Percentiles rank a stretch among this genome's conserved stretches.
phyloP scores from a whole-genome alignment of 2,797 vertebrate species.

The Enoplosus armatus region DNA sequence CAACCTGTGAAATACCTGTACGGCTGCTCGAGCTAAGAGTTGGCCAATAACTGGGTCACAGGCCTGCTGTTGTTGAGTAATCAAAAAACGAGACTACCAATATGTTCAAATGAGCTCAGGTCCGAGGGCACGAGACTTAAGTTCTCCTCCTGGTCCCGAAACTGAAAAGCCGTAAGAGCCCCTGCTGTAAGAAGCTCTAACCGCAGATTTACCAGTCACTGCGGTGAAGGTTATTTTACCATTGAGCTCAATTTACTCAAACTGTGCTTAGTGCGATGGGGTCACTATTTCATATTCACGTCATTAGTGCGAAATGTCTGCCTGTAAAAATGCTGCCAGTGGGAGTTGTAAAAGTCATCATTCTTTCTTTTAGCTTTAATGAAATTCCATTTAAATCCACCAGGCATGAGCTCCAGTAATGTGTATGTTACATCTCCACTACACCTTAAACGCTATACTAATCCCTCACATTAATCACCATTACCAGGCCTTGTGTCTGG shows the following conservation, averaged over 20 bases:
- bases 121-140: constrained; percentile 43
- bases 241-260: constrained; percentile 71
- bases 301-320: constrained; percentile 74
- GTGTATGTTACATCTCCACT: constrained; percentile 54
- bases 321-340: constrained; percentile 72
- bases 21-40: constrained; percentile 35
- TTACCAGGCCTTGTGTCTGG: constrained; percentile 26
- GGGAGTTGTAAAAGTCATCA: constrained; percentile 73
- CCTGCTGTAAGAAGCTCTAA: constrained; percentile 42
- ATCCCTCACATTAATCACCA: constrained; percentile 59
- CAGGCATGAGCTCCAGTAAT: constrained; percentile 58
- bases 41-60: constrained; percentile 51
- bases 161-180: constrained; percentile 30
- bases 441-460: constrained; percentile 55
- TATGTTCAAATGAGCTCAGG: constrained; percentile 54
- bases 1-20: constrained; percentile 57
- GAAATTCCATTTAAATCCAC: constrained; percentile 72
- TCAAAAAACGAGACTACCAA: constrained; percentile 33
- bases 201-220: constrained; percentile 52
- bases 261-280: constrained; percentile 62
- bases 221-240: constrained; percentile 68
- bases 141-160: constrained; percentile 44
- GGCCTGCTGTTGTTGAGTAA: constrained; percentile 49
- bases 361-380: constrained; percentile 72
- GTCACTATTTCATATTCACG: constrained; percentile 75